phyloP scores from a whole-genome alignment of 2,113 vertebrate genomes.

The Amia ocellicauda region DNA sequence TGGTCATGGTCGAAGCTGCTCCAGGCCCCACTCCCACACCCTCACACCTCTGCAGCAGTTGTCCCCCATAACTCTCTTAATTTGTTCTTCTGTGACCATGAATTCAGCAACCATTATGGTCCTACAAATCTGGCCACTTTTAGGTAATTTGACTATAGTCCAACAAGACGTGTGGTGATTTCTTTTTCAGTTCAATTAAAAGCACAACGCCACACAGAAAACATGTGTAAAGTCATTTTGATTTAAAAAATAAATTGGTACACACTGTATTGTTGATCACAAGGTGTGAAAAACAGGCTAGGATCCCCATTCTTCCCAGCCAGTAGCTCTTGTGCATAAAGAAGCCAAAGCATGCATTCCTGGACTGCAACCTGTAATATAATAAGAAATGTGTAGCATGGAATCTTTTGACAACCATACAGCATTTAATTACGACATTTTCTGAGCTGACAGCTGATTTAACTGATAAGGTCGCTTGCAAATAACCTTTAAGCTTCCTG shows the following conservation, averaged over 20 bases:
- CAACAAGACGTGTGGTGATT: too few relatives aligned
- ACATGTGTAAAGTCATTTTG: conserved; percentile 52
- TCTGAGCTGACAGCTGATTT: conserved; percentile 48
- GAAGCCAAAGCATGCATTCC: conserved; percentile 45
- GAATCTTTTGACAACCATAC: conserved; percentile 53
- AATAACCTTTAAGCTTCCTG: conserved; percentile 32
- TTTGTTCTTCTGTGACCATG: too few relatives aligned
- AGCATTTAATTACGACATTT: conserved; percentile 66
- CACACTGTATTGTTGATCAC: conserved; percentile 51
- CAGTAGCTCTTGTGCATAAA: conserved; percentile 41
- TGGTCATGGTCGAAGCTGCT: too few relatives aligned
- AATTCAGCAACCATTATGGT: too few relatives aligned
- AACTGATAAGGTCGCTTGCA: conserved; percentile 38
- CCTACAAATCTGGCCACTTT: too few relatives aligned
- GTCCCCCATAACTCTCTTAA: too few relatives aligned
- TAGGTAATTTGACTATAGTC: too few relatives aligned
- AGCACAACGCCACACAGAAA: too few relatives aligned
- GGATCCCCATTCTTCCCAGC: conserved; percentile 47
- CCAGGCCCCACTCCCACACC: too few relatives aligned
- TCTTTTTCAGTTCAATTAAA: too few relatives aligned
- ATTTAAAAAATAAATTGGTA: conserved; percentile 59
- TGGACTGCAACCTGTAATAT: conserved; percentile 64
- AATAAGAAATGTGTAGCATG: conserved; percentile 70
- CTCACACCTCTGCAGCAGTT: too few relatives aligned
- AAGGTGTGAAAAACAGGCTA: conserved; percentile 51